A percentile compares a stretch with the other conserved stretches of the same genome.
phyloP scores from a whole-genome alignment of 2,113 vertebrate genomes.

The Saccopteryx bilineata region DNA sequence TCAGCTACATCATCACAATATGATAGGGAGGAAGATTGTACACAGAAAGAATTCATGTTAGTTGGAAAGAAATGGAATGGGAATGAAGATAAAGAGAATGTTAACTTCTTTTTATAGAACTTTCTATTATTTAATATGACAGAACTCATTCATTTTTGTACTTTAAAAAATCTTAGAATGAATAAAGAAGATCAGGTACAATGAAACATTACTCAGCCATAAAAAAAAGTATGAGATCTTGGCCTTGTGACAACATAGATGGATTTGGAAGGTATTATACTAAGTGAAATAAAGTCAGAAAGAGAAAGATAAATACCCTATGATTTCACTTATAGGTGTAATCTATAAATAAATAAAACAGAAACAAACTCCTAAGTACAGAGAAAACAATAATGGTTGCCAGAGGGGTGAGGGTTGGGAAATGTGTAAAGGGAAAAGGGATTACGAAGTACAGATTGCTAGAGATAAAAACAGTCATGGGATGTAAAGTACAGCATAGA shows the following conservation, averaged over 20 bases:
- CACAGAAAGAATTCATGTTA: not conserved
- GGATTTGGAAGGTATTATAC: not conserved
- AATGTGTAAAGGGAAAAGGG: not conserved
- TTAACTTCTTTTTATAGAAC: not conserved
- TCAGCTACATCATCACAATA: not conserved
- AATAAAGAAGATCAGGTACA: not conserved
- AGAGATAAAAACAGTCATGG: not conserved
- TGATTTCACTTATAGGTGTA: not conserved
- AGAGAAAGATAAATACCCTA: not conserved
- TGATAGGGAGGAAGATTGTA: not conserved
- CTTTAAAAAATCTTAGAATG: not conserved
- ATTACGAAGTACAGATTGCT: not conserved
- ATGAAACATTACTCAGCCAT: not conserved
- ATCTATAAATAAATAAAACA: not conserved
- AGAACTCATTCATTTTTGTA: not conserved
- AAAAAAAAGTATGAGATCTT: not conserved
- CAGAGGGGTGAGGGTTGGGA: not conserved
- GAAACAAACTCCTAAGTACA: not conserved
- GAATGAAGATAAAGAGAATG: conserved; percentile 2
- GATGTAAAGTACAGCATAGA: not conserved
- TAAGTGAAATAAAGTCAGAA: not conserved
- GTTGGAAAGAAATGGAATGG: not conserved
- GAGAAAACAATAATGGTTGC: not conserved
- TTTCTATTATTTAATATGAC: conserved; percentile 35
- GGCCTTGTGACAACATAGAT: not conserved